Base-by-base conservation (phyloP, 1,140 invertebrate species). In the Neocloeon triangulifer region DNA sequence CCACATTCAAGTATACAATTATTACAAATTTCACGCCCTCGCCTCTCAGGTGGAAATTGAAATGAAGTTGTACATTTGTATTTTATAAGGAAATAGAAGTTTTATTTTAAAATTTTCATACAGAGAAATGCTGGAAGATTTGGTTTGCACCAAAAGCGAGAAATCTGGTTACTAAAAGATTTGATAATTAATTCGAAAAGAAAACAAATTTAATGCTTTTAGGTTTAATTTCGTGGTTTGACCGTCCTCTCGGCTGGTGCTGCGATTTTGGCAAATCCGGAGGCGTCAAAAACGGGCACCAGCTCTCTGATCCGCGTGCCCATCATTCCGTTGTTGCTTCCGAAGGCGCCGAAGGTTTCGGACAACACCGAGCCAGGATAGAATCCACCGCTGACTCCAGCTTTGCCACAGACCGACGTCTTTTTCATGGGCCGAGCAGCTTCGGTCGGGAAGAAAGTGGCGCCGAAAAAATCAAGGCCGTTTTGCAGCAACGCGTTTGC, bases 401-500 rank as follows among this genome's bases (percentile, higher is more conserved):
- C 22, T 22, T 22, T 14, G 10, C 6, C n/a, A 16, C 32, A 15
- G 12, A 16, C 5, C 7, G 9, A 2, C 17, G 25, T 34, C 32
- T 18, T 25, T 15, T 19, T 61, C 15, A 61, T 52, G 13, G 59
- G 60, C 41, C 67, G 62, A 28, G 70, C 64, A 30, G 75, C 59
- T 44, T 80, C 77, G 5, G 75, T 78, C 18, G 76, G 76, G 54
- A 81, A 81, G 56, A 71, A 80, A 2, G 77, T 81, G 25, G 76
- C 75, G 17, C 75, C 76, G 44, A 78, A 81, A 58, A 81, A 81
- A 52, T 81, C 76, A 26, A 81, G 57, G 9, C 77, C 77, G 43
- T 76, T 75, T 50, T 78, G 75, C 26, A 81, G 55, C 20, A 81
- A 54, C 43, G 67, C 66, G 45, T 77, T 77, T 41, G 69, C 75